Evolutionary conservation across 1,140 invertebrate species (phyloP).

Genomic region (Saccostrea echinata): DNA sequence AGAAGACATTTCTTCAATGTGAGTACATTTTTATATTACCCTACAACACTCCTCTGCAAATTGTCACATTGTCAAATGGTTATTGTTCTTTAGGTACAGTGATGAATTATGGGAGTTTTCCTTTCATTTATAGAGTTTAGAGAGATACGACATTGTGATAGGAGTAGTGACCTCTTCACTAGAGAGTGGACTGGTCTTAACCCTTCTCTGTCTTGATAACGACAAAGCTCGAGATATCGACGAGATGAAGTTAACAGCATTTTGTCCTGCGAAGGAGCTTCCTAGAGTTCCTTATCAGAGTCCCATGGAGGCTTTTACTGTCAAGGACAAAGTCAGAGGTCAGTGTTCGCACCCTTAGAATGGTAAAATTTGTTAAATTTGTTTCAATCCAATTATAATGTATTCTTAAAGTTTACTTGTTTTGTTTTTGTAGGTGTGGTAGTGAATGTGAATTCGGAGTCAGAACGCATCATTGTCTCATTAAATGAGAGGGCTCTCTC

Average conservation of each 20-base stretch:
- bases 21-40: constrained; percentile 60
- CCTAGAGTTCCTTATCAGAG: constrained; percentile 90
- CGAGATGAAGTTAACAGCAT: constrained; percentile 91
- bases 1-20: constrained; percentile 90
- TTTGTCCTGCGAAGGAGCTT: constrained; percentile 86
- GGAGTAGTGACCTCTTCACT: constrained; percentile 88
- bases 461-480: constrained; percentile 91
- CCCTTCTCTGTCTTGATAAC: constrained; percentile 90
- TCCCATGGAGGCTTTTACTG: constrained; percentile 86
- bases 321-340: constrained; percentile 84
- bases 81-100: not conserved
- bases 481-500: constrained; percentile 88
- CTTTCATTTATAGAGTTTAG: constrained; percentile 85
- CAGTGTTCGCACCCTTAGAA: constrained; percentile 40
- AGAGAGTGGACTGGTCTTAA: constrained; percentile 88
- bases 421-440: constrained; percentile 86
- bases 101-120: not conserved
- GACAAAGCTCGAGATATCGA: constrained; percentile 88
- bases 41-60: too few species aligned
- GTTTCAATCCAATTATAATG: constrained; percentile 13
- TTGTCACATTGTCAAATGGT: too few species aligned
- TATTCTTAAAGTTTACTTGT: not conserved
- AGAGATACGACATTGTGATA: constrained; percentile 90
- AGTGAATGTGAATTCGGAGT: constrained; percentile 90
- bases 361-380: not conserved